phyloP scores from a whole-genome alignment of 2,888 invertebrate species.

The Limnephilus auricula region DNA sequence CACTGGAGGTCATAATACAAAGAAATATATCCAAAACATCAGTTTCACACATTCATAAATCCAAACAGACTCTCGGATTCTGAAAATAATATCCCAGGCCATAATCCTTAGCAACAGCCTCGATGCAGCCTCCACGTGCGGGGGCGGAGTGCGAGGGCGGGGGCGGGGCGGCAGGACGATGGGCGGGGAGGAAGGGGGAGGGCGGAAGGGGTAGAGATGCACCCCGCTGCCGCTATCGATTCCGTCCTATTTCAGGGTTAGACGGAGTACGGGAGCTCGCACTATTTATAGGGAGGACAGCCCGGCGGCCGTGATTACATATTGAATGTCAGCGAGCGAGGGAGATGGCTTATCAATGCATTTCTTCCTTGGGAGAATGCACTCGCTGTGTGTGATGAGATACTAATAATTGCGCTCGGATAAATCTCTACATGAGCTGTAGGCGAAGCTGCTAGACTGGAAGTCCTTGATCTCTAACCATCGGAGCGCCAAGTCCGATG shows the following conservation, averaged over 20 bases:
- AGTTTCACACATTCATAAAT: not conserved
- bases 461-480: not conserved
- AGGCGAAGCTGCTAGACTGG: not conserved
- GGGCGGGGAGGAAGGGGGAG: not conserved
- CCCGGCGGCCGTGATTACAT: constrained; percentile 19
- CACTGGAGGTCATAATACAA: not conserved
- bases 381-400: not conserved
- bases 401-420: not conserved
- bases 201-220: constrained; percentile 7
- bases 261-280: constrained; percentile 22
- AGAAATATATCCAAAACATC: not conserved
- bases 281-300: constrained; percentile 16
- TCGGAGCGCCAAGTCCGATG: not conserved
- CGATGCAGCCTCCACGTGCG: constrained; percentile 21
- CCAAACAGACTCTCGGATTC: not conserved
- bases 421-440: not conserved
- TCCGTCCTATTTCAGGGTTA: constrained; percentile 32
- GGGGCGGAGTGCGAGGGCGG: not conserved
- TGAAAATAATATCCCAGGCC: not conserved
- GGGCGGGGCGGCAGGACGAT: too few relatives aligned
- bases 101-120: constrained; percentile 7
- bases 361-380: not conserved
- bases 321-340: constrained; percentile 10
- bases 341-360: not conserved
- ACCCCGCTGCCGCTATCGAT: constrained; percentile 35